Evolutionary conservation across 2,888 invertebrate species (phyloP), one percentile per base, ranked within the genome.

Genomic region (Mesodorylaimus sp.): DNA sequence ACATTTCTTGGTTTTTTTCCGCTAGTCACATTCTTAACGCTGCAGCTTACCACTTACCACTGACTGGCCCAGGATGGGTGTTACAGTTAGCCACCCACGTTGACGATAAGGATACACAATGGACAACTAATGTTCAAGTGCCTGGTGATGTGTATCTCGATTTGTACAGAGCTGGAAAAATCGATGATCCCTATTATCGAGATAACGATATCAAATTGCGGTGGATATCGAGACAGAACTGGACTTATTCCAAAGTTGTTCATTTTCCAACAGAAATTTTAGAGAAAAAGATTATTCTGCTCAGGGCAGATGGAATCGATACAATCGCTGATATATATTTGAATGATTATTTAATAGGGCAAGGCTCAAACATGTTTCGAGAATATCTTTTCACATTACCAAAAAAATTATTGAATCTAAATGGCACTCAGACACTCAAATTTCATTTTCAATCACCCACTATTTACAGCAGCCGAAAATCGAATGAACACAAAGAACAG

Each of bases 271-370:
- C 41, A 47, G 1, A 53, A 54, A 10, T 39, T 63, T 44, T 32
- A 64, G 45, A 51, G 57, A 21, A 56, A 60, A 27, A 51, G 53
- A 1, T 52, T 50, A 60, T 76, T 13, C 64, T 73, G 55, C 64
- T 91, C 50, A 77, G 82, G 2, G 78, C 85, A 51, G 77, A 86
- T 59, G 91, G 91, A 1, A 66, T 93, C 43, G 91, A 93, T 65
- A 88, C 89, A 0, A 75, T 83, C 52, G 75, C 84, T 2, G 74
- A 70, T n/a, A 72, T 91, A 41, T 73, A 70, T 58, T 54, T 93
- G 13, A 93, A 93, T 67, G 75, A 73, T 16, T 59, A 72, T 24
- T 62, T 70, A 0, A 63, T 87, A 38, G 83, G 80, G 1, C 63
- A 65, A 28, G 76, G 79, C 0, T 72, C 78, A 55, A 88, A 89